A percentile compares a stretch with the other conserved stretches of the same genome.
These are phyloP conservation scores for Harmothoe impar DNA, from an alignment of 2,888 invertebrate genomes.

Conservation along the genomic window DNA sequence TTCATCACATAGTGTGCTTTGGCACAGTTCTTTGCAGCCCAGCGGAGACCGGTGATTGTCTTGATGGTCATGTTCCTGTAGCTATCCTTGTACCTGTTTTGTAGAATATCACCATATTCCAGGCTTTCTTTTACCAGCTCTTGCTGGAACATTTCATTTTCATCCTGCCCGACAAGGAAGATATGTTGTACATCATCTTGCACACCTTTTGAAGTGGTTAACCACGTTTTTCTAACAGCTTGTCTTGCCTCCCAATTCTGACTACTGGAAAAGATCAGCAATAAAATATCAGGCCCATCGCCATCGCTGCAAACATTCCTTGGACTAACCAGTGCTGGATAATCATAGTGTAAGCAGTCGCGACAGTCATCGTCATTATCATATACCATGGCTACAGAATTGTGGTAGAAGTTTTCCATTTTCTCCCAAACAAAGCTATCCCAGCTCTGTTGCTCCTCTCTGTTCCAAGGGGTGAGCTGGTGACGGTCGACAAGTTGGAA, in stretches of 20 bases:
- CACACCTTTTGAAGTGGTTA: not conserved
- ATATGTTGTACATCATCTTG: not conserved
- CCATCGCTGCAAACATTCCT: not conserved
- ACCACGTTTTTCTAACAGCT: not conserved
- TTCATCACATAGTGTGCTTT: slow-evolving; percentile 20
- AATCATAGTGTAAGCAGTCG: not conserved
- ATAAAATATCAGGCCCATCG: not conserved
- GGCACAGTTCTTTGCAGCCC: not conserved
- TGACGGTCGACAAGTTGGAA: not conserved
- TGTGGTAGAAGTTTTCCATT: slow-evolving; percentile 25
- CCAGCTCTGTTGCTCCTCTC: slow-evolving; percentile 3
- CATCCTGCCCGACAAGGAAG: not conserved
- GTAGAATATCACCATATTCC: not conserved
- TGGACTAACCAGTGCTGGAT: not conserved
- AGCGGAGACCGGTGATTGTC: slow-evolving; percentile 3
- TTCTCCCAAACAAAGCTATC: not conserved
- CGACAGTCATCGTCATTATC: not conserved
- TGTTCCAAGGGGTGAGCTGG: slow-evolving; percentile 1
- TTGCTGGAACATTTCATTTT: not conserved
- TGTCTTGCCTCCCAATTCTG: not conserved
- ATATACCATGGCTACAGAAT: not conserved
- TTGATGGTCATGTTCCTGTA: slow-evolving; percentile 46
- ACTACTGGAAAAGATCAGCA: not conserved
- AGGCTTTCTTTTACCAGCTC: not conserved
- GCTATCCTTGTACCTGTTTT: not conserved